Base-by-base conservation (phyloP, 2,797 vertebrate genomes). In the Crenuchus spilurus region DNA sequence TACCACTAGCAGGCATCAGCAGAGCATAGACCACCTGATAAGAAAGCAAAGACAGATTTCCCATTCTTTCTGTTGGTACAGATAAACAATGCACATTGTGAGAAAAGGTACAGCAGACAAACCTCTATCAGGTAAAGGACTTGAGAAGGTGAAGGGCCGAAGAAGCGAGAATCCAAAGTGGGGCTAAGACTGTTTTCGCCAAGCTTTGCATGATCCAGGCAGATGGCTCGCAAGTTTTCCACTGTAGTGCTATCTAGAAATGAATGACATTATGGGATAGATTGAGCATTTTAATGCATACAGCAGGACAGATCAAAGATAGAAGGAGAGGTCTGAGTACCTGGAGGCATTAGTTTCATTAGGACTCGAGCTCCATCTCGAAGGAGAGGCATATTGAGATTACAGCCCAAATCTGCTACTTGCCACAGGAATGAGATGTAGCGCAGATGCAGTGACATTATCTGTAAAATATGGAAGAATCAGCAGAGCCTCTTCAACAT, bases 351-450 rank as follows among this genome's bases (percentile, higher is more conserved):
- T 80, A 99, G 96, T 83, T 99, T 99, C 98, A 99, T 99, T 81
- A 99, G 95, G 81, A 99, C 91, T 75, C 98, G 92, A 85, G 98
- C 97, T 83, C 98, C 97, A 84, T 99, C 98, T 88, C 98, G 91
- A 72, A 99, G 94, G 74, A 96, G 94, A 44, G 98, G 96, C 97
- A 99, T 99, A 90, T 95, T 98, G 82, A 99, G 92, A 84, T 92
- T 97, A 88, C 98, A 99, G 79, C 98, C 98, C 75, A 99, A 90
- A 84, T 99, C 98, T 65, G 98, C 98, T 83, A 99, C 95, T 94
- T 99, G 97, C 98, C 98, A 99, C 88, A 99, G 94, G 89, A 99
- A 99, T 82, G 97, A 99, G 88, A 99, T 96, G 90, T 99, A 99
- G 88, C 96, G 95, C 84, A 96, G 93, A 88, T 99, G 97, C 88